Evolutionary conservation across 1,140 invertebrate species (phyloP).

Genomic region (Aphis gossypii): DNA sequence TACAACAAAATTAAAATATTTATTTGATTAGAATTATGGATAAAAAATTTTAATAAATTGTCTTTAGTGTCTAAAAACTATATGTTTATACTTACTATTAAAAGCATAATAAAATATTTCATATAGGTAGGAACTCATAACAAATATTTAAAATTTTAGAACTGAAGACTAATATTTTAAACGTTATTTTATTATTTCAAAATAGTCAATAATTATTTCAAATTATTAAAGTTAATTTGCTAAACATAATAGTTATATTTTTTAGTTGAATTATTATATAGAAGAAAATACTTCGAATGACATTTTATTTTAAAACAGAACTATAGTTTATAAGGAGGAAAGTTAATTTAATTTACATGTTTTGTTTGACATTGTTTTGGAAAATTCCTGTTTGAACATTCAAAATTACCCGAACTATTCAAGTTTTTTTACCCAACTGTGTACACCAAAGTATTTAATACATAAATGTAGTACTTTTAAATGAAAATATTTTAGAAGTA

Average conservation of each 20-base stretch:
- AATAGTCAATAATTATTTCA: background rate
- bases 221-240: too few species aligned
- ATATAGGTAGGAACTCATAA: too few species aligned
- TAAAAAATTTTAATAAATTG: too few species aligned
- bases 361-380: background rate
- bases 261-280: background rate
- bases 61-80: too few species aligned
- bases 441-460: background rate
- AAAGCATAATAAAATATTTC: too few species aligned
- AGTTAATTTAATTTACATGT: background rate
- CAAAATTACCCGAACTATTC: background rate
- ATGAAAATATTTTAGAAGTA: background rate
- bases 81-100: too few species aligned
- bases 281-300: background rate
- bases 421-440: background rate
- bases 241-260: too few species aligned
- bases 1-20: background rate
- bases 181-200: background rate
- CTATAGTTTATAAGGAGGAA: background rate
- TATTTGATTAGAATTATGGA: too few species aligned
- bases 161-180: background rate
- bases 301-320: background rate
- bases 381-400: background rate
- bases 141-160: too few species aligned
- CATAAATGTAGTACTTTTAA: background rate